Evolutionary conservation across 2,113 vertebrate species (phyloP).

Genomic region (Salvator merianae): DNA sequence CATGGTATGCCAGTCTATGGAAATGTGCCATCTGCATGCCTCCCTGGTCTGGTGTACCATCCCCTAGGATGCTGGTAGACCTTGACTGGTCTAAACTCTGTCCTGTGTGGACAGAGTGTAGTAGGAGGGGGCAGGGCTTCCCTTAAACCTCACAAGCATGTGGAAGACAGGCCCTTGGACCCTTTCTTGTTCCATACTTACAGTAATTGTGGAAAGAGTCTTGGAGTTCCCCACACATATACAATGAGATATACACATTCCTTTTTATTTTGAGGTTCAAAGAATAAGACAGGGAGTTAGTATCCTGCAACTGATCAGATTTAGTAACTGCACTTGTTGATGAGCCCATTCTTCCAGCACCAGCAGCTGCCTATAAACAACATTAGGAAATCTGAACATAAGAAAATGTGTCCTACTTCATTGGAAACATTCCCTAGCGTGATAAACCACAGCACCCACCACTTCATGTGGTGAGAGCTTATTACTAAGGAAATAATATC

Average conservation of each 20-base stretch:
- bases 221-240: too few species aligned
- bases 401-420: background rate
- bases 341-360: background rate
- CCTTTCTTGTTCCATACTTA: too few species aligned
- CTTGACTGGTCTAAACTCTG: too few species aligned
- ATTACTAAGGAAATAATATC: background rate
- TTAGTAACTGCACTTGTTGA: background rate
- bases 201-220: too few species aligned
- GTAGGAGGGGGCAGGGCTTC: too few species aligned
- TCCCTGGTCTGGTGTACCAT: too few species aligned
- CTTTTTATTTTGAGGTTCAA: background rate
- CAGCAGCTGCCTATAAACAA: background rate
- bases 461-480: background rate
- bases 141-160: too few species aligned
- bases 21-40: too few species aligned
- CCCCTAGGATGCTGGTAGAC: too few species aligned
- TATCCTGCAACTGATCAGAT: background rate
- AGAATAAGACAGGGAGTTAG: background rate
- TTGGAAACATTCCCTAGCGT: background rate
- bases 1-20: too few species aligned
- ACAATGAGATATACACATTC: background rate
- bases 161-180: too few species aligned
- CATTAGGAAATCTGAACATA: background rate
- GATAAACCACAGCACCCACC: background rate
- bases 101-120: too few species aligned